These are phyloP conservation scores for Porphyrio hochstetteri DNA, from an alignment of 2,113 vertebrate genomes.

Conservation along the genomic window DNA sequence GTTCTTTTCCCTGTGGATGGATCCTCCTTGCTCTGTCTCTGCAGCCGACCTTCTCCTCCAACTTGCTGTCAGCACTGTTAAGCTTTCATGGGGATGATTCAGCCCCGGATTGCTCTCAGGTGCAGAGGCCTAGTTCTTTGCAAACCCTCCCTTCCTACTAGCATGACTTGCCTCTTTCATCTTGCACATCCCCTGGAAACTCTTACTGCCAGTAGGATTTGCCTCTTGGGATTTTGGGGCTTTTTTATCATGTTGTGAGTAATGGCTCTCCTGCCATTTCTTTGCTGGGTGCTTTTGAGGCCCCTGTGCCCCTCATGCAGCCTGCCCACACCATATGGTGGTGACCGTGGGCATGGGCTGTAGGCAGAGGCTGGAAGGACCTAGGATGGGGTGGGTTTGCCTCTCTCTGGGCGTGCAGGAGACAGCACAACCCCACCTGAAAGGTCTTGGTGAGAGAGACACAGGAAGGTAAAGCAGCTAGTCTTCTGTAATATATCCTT, in stretches of 20 bases:
- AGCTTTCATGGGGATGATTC: accelerated
- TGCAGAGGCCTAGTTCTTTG: background rate
- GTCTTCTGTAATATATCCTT: background rate
- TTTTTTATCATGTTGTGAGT: background rate
- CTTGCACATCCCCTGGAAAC: background rate
- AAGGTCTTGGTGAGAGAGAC: background rate
- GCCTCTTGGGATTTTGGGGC: background rate
- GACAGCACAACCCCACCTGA: background rate
- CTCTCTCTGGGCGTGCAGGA: background rate
- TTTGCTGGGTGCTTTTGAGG: background rate
- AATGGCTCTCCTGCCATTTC: background rate
- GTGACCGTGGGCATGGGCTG: background rate
- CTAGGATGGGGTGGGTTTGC: background rate
- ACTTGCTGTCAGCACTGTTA: background rate
- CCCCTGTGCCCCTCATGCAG: accelerated
- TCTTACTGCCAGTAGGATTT: background rate
- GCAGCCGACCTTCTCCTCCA: background rate
- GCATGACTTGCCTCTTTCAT: background rate
- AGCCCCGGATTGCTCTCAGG: background rate
- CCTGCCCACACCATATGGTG: accelerated
- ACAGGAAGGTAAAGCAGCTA: background rate
- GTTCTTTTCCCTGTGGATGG: background rate
- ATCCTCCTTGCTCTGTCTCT: background rate
- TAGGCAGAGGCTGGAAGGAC: background rate
- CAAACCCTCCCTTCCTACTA: background rate